Evolutionary conservation across 2,113 vertebrate species (phyloP).

Genomic region (Casuarius casuarius): DNA sequence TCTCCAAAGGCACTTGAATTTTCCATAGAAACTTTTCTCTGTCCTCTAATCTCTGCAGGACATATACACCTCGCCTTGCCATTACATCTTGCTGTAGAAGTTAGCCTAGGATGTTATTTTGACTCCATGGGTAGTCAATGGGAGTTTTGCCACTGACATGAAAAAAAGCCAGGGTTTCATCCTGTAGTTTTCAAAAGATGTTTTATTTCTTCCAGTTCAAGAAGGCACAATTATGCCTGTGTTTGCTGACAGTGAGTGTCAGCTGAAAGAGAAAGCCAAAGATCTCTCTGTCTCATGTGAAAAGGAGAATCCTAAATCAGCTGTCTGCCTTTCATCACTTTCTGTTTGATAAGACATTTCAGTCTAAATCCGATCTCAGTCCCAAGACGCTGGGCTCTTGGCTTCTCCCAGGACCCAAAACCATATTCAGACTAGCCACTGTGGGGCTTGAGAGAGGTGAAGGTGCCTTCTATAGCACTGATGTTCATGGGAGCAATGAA

Average conservation of each 20-base stretch:
- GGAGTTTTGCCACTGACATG: background rate
- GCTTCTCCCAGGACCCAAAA: background rate
- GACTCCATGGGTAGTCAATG: background rate
- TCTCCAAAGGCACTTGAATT: background rate
- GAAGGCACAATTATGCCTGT: background rate
- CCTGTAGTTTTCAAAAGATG: background rate
- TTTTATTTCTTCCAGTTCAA: background rate
- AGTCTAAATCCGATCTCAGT: background rate
- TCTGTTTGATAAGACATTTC: background rate
- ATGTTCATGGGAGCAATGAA: no score
- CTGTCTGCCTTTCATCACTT: background rate
- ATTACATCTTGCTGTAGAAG: background rate
- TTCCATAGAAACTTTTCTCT: background rate
- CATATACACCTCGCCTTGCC: background rate
- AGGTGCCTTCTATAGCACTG: background rate
- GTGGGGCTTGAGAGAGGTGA: background rate
- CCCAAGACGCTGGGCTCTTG: background rate
- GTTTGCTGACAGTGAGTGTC: background rate
- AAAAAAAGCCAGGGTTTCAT: background rate
- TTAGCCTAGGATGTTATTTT: background rate
- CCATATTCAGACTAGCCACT: background rate
- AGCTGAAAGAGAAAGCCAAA: background rate
- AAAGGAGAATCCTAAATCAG: background rate
- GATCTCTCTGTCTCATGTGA: background rate
- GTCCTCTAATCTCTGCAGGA: background rate